A percentile compares a stretch with the other conserved stretches of the same genome.
phyloP scores from a whole-genome alignment of 2,888 invertebrate species.

The Elgonia sp. region DNA sequence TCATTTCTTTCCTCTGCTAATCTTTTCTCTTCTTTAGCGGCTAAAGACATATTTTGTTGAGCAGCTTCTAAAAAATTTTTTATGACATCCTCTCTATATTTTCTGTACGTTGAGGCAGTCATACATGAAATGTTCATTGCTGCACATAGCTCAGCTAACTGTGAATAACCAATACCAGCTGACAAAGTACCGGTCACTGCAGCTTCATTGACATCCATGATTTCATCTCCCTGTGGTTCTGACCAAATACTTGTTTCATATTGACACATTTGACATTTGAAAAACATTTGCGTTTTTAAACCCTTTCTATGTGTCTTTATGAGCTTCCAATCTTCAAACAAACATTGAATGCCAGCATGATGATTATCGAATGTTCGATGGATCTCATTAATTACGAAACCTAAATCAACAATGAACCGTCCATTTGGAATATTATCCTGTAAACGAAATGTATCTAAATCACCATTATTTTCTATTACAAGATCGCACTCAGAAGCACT shows the following conservation, averaged over 20 bases:
- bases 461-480: too few relatives aligned
- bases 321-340: conserved; percentile 26
- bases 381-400: conserved; percentile 13
- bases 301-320: not conserved
- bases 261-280: not conserved
- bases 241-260: not conserved
- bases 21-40: not conserved
- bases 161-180: not conserved
- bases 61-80: not conserved
- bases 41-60: not conserved
- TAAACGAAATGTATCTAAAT: too few relatives aligned
- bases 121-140: not conserved
- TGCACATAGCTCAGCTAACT: not conserved
- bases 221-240: not conserved
- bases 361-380: conserved; percentile 37
- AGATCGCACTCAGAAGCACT: too few relatives aligned
- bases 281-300: conserved; percentile 20
- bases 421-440: too few relatives aligned
- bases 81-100: conserved; percentile 3
- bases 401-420: too few relatives aligned
- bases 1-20: not conserved
- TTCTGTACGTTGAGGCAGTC: conserved; percentile 4
- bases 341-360: not conserved
- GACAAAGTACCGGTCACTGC: not conserved
- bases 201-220: not conserved